Evolutionary conservation across 2,113 vertebrate species (phyloP), one percentile per base, ranked within the genome.

Genomic region (Triplophysa tibetana): DNA sequence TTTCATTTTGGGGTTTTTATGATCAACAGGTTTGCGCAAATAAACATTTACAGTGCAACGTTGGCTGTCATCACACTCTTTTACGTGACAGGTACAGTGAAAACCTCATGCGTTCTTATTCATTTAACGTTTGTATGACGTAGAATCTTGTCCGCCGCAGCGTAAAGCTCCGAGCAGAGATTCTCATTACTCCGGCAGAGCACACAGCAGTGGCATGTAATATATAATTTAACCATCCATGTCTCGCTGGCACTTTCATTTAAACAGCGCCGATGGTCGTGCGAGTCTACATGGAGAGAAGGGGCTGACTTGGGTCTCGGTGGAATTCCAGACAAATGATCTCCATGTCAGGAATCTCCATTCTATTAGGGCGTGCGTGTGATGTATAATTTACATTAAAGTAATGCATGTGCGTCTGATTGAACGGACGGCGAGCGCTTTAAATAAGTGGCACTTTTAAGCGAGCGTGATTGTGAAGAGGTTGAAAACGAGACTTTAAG

Each of bases 151-250:
- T 68, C 69, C 70, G 16, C 33, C 19, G 56, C 61, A 68, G 33
- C 52, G 61, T 62, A 23, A 75, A 81, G 63, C 23, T 13, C 43
- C 45, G 24, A 12, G 41, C 50, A 33, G 56, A 70, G 38, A 13
- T 45, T n/a, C 48, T 77, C 77, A 67, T 78, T 83, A 75, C 67
- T 83, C 77, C 74, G 68, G 33, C 68, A 63, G 56, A 48, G 81
- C 38, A 78, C 38, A 77, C 81, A 79, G 58, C 33, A 72, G 54
- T 68, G 24, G 63, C 43, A 43, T 54, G 64, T 38, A 50, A 72
- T 77, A 38, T 23, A 85, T 79, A 77, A 83, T 79, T 80, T 65
- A 83, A 73, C 58, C 70, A 64, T 33, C 75, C 75, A 78, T 66
- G 73, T 83, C 60, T 73, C 72, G 23, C 68, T 79, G 41, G 75